A percentile compares a stretch with the other conserved stretches of the same genome.
Evolutionary conservation across 2,797 vertebrate species (phyloP).

Genomic region (Adrianichthys oophorus): DNA sequence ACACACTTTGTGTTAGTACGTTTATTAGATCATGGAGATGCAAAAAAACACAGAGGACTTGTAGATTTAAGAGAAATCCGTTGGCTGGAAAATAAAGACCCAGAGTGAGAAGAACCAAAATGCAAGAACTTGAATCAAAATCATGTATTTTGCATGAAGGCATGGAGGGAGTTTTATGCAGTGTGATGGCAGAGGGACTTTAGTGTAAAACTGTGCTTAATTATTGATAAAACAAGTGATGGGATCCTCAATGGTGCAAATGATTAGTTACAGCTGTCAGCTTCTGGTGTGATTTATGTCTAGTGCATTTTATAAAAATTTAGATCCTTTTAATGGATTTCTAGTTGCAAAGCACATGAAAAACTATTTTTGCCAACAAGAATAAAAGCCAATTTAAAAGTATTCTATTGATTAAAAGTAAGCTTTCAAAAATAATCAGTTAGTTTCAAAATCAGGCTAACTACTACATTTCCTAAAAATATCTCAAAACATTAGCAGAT

Average conservation of each 20-base stretch:
- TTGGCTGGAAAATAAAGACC: no score
- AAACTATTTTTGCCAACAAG: no score
- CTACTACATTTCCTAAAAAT: no score
- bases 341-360: no score
- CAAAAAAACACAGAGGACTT: no score
- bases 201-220: slow-evolving; percentile 41
- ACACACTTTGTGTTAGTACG: slow-evolving; percentile 16
- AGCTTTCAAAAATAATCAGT: no score
- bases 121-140: slow-evolving; percentile 45
- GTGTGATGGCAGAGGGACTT: slow-evolving; percentile 15
- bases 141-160: slow-evolving; percentile 63
- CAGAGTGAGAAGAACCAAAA: slow-evolving; percentile 8
- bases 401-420: no score
- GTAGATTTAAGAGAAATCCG: no score
- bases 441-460: no score
- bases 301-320: neutral
- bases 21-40: slow-evolving; percentile 17
- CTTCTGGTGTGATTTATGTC: slow-evolving; percentile 2
- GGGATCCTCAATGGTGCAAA: slow-evolving; percentile 57
- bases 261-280: slow-evolving; percentile 39
- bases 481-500: no score
- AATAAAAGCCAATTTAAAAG: no score
- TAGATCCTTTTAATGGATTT: no score
- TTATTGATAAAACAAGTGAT: slow-evolving; percentile 64
- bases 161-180: slow-evolving; percentile 13